Conservation (phyloP, 2,113 vertebrate species). For the Mustela lutreola region DNA sequence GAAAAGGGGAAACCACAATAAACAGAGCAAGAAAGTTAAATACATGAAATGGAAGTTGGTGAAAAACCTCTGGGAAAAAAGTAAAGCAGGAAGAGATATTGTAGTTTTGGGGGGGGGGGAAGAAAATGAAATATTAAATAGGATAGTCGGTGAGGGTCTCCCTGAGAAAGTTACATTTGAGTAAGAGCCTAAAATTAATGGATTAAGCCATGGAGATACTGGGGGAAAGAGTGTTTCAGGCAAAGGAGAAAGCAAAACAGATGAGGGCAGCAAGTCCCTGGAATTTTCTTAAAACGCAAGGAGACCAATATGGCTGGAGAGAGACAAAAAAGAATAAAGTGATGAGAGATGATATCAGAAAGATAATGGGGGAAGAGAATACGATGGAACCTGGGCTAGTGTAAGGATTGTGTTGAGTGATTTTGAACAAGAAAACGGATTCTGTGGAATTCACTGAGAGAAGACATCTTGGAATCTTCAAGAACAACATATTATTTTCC, state of each 20-base stretch:
- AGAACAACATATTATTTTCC: neutral
- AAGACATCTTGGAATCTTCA: conserved; percentile 10
- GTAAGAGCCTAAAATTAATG: neutral
- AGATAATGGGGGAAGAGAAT: neutral
- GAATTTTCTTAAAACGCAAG: neutral
- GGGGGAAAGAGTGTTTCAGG: neutral
- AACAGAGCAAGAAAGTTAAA: neutral
- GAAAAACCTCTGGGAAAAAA: neutral
- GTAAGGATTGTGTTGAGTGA: neutral
- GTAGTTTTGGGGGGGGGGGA: neutral
- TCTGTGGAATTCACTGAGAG: neutral
- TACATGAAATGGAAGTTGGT: neutral
- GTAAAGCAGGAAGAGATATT: neutral
- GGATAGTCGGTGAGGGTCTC: neutral
- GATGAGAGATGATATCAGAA: neutral
- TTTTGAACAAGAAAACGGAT: neutral
- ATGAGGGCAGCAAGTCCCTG: neutral
- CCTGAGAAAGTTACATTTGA: neutral
- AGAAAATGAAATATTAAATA: neutral
- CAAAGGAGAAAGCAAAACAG: conserved; percentile 4
- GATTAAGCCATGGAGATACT: neutral
- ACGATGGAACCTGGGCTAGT: neutral
- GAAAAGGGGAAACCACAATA: neutral
- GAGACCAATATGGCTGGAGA: neutral
- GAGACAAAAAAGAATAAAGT: neutral